Base-by-base conservation (phyloP, 2,888 invertebrate genomes). In the Carabus problematicus region DNA sequence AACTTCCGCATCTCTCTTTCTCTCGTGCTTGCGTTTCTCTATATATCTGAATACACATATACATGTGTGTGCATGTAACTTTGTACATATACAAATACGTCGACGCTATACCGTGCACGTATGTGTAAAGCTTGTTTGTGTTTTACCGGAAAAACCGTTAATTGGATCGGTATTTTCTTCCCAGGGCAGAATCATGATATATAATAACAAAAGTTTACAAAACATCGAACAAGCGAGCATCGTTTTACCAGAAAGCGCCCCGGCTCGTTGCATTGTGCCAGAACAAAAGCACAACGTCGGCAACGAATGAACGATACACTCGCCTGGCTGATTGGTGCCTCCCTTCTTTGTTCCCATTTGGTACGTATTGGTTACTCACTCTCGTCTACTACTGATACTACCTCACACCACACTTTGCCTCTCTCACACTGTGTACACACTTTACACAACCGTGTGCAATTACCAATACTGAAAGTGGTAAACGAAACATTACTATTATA, bases 201-300 rank as follows among this genome's bases (percentile, higher is more conserved):
- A 64, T 64, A 64, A 64, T 64, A 64, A 64, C 64, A 64, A 64
- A 64, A 64, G 64, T 64, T 64, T 56, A 64, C 64, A 64, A 64
- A 64, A 64, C 64, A 64, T 56, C 29, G 64, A 64, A 64, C 64
- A 64, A 55, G 64, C 64, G 45, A 64, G 64, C 64, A 64, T 56
- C 64, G 64, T 55, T 64, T 64, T 64, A 64, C 64, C 56, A 64
- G 64, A 63, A 61, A 63, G 63, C 54, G 52, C 63, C 18, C 29
- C n/a, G 63, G 49, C 63, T 63, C 63, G 63, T 56, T 64, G 64
- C 64, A 64, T 64, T 64, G 64, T 64, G 19, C 45, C 18, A 43
- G 56, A 64, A 64, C 64, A 64, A 64, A 64, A 64, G 64, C 56
- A 64, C 41, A 64, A 56, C 64, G 64, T 64, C 64, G 55, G 52